These are phyloP conservation scores for Dysidea cf. avara DNA, from an alignment of 37 sponge, comb jelly and placozoan species.

Conservation along the genomic window DNA sequence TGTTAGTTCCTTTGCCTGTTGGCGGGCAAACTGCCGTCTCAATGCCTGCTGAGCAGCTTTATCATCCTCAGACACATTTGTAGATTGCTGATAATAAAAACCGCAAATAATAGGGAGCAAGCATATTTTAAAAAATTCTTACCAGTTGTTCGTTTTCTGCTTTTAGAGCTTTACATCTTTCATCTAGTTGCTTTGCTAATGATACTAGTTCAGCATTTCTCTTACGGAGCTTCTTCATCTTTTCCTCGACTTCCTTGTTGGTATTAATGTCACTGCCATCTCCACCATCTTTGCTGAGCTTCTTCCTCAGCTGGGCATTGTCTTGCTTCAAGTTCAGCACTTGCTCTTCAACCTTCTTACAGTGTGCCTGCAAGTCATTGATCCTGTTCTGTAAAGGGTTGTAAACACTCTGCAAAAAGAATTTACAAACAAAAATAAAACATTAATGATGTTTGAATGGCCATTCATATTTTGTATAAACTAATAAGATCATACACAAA, in stretches of 20 bases:
- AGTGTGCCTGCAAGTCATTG: slow-evolving; percentile 48
- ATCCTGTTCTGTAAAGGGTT: slow-evolving; percentile 41
- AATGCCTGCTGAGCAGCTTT: slow-evolving; percentile 1
- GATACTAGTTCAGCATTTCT: slow-evolving; percentile 68
- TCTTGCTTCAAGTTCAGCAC: slow-evolving; percentile 50
- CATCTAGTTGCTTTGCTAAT: slow-evolving; percentile 65
- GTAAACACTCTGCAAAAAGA: too few relatives aligned
- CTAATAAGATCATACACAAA: too few relatives aligned
- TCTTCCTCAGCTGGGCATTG: slow-evolving; percentile 36
- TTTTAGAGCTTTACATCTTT: slow-evolving; percentile 48
- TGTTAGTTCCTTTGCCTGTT: slow-evolving; percentile 71
- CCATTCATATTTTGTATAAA: too few relatives aligned
- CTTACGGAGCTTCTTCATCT: slow-evolving; percentile 53
- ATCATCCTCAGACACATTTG: not conserved
- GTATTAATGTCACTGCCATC: not conserved
- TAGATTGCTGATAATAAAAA: not conserved
- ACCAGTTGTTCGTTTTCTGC: slow-evolving; percentile 69
- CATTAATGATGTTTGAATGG: too few relatives aligned
- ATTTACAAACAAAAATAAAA: too few relatives aligned
- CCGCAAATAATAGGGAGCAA: too few relatives aligned
- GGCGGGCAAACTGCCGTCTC: slow-evolving; percentile 38
- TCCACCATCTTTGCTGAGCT: slow-evolving; percentile 13
- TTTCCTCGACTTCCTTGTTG: slow-evolving; percentile 42
- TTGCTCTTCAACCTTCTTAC: slow-evolving; percentile 69
- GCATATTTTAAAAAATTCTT: not conserved